Base-by-base conservation (phyloP, 2,797 vertebrate genomes). In the Cryptoblepharus egeriae region DNA sequence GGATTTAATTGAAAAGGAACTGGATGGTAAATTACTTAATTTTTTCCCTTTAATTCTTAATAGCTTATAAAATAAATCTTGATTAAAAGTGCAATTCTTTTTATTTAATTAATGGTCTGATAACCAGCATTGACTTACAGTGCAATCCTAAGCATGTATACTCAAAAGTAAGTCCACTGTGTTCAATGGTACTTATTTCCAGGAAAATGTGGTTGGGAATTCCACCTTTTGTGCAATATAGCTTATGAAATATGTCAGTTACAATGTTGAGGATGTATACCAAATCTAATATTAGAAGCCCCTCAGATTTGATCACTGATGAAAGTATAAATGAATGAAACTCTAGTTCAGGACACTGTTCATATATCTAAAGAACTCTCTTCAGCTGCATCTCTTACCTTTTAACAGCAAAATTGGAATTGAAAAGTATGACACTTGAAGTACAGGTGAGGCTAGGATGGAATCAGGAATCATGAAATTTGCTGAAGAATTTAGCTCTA, bases 1-100 rank as follows among this genome's bases (percentile, higher is more conserved):
- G 98, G 98, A 99, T 96, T 99, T 98, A 94, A 98, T 99, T 75
- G 98, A 99, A 94, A 97, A 97, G 87, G 98, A 99, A 87, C 93
- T 99, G 74, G 98, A 99, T 39, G 98, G 98, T 99, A 95, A 93
- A 93, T 73, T 39, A 16, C 15, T 11, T 1, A 58, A 87, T 89
- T 30, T 84, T 61, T 84, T 81, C 65, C 20, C 26, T 63, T 32
- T 72, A 35, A 82, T 82, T 77, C 28, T 10, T 32, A n/a, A 15
- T 18, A 32, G 39, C 3, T 80, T 52, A 22, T 76, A n/a, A 42
- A 30, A 8, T 30, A 3, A 71, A 1, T 9, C 57, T 69, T 1
- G 4, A 3, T 83, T 80, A 24, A 73, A 26, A 90, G 71, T 11
- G 13, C 71, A 24, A 8, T 76, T 1, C 13, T 5, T 64, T n/a